Base-by-base conservation (phyloP, 2,888 invertebrate genomes). In the Hermaeophaga mercurialis region DNA sequence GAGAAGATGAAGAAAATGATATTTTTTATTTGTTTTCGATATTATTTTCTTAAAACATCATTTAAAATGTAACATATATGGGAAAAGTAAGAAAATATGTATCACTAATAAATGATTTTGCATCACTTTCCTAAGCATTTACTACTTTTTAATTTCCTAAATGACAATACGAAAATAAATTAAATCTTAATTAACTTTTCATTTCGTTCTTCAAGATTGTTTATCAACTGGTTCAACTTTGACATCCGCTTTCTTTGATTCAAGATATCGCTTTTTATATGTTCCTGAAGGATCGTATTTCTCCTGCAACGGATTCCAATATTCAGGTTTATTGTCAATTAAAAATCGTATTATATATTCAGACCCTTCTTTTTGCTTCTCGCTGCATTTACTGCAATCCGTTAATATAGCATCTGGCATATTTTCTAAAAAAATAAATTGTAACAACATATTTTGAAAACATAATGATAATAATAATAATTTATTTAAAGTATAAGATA, bases 331-430 rank as follows among this genome's bases (percentile, higher is more conserved):
- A 62, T 85, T 79, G 59, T 84, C 82, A 49, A 84, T 84, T 49
- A 86, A 75, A 67, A 80, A 84, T 39, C 81, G 81, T 69, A 86
- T 85, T 8, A 89, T 85, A 66, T 81, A 81, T 45, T 87, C 84
- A 1, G 88, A 83, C 2, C 86, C 85, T 39, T 80, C 78, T 41
- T 80, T 82, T 72, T 89, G 89, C 60, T 81, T 84, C 28, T 82
- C 81, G 7, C 83, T 85, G 70, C 89, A 89, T 73, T 86, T 88
- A 44, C 74, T 76, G 70, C 89, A 89, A 63, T 85, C 84, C 36
- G 85, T 86, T 63, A 80, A 78, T 50, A 89, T 83, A 0, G 89
- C 89, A 69, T 89, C 89, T 0, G 88, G 88, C 39, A 89, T 79
- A 62, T 84, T 85, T 53, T 80, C 89, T 89, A 75, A 26, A 80